Evolutionary conservation across 2,113 vertebrate genomes (phyloP), one percentile per base, ranked within the genome.

Genomic region (Furnarius figulus): DNA sequence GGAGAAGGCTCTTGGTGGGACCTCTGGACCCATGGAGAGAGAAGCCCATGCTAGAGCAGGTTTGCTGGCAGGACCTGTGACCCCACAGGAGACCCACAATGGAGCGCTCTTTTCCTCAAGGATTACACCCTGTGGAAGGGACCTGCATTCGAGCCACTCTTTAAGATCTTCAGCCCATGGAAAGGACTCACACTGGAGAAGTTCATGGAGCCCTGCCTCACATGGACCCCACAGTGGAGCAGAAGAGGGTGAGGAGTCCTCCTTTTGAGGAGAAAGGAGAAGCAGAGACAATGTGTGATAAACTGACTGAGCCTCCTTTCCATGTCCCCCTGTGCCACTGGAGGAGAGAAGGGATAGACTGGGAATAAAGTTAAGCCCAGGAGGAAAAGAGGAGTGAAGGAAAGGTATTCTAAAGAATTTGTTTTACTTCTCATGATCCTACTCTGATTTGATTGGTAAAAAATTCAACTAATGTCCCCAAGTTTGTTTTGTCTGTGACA

Each of bases 291-390:
- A 40, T 0, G 0, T 28, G 35, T 56, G 49, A 21, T 42, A 12
- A 90, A 56, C 22, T 22, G 63, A 63, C 31, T 28, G 22, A 84
- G 35, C 10, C 22, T 24, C 35, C 12, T 56, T 63, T 56, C 49
- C 56, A 55, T 44, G 19, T 37, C 15, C 18, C 9, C 21, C 22
- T 35, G 47, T 66, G 47, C 35, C 40, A 15, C 42, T 63, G 42
- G 56, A 0, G 0, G 31, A 10, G 8, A 42, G 12, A 15, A 77
- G 12, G 25, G 18, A 49, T 10, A 83, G 61, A 63, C 3, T 12
- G 8, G 22, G 42, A 84, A 28, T 23, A 37, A 42, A 71, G 47
- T 50, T 50, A 63, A 37, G 10, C 23, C 42, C 39, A 33, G 25
- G 14, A 77, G 15, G 8, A 63, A 49, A 63, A 14, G 22, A 77